Percentiles rank a stretch among this genome's conserved stretches.
These are phyloP conservation scores for Rhagophthalmus giganteus DNA, from an alignment of 2,888 invertebrate genomes.

Conservation along the genomic window DNA sequence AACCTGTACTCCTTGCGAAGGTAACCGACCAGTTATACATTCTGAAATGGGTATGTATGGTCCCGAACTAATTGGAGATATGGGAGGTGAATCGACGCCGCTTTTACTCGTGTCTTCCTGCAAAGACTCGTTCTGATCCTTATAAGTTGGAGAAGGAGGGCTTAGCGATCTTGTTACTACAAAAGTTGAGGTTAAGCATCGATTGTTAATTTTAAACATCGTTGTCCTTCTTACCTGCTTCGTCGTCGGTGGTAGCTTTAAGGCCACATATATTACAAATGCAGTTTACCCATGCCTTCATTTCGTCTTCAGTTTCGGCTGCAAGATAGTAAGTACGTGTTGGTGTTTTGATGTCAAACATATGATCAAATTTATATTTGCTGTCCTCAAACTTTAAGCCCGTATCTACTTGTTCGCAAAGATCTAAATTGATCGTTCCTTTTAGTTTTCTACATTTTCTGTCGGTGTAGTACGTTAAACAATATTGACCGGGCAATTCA, in stretches of 20 bases:
- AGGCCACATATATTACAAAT: conserved; percentile 91
- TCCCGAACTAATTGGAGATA: conserved; percentile 70
- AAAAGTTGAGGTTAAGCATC: too few relatives aligned
- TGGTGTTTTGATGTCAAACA: conserved; percentile 88
- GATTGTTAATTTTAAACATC: too few relatives aligned
- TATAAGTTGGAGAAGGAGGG: conserved; percentile 13
- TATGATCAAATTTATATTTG: conserved; percentile 78
- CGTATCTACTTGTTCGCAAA: conserved; percentile 94
- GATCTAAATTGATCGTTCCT: conserved; percentile 90
- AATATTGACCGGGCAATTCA: conserved; percentile 91
- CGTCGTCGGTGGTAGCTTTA: conserved; percentile 67
- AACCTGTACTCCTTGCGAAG: conserved; percentile 44
- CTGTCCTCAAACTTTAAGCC: conserved; percentile 82
- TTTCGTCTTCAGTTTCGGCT: conserved; percentile 87
- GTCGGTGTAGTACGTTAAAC: conserved; percentile 92
- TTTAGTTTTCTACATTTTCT: conserved; percentile 81
- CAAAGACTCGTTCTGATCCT: conserved; percentile 13
- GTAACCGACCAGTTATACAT: conserved; percentile 78
- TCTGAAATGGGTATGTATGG: conserved; percentile 93
- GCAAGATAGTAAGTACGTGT: conserved; percentile 90
- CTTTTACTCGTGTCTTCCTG: conserved; percentile 5
- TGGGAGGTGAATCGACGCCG: conserved; percentile 62
- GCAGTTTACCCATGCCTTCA: conserved; percentile 94
- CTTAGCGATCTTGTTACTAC: conserved; percentile 19
- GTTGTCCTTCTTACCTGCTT: too few relatives aligned